Evolutionary conservation across 2,888 invertebrate species (phyloP).

Genomic region (Drosophila mimetica): DNA sequence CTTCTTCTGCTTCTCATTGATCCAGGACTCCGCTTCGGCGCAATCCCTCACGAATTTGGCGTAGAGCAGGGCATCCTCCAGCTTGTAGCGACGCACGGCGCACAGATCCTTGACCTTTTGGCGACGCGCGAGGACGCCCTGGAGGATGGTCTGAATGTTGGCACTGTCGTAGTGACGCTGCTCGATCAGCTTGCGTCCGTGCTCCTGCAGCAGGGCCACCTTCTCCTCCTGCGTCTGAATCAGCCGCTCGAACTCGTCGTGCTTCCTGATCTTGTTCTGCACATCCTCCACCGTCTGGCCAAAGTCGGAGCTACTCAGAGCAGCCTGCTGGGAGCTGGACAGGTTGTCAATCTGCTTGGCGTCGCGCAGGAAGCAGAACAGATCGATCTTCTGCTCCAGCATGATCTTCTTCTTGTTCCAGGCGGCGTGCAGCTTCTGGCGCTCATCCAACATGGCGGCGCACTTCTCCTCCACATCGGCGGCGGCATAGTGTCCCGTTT

Average conservation of each 20-base stretch:
- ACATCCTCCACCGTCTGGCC: slow-evolving; percentile 95
- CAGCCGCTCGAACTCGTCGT: slow-evolving; percentile 97
- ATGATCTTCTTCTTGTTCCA: slow-evolving; percentile 96
- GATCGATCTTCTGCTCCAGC: slow-evolving; percentile 94
- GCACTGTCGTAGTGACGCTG: slow-evolving; percentile 96
- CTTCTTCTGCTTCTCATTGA: slow-evolving; percentile 95
- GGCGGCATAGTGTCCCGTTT: slow-evolving; percentile 92
- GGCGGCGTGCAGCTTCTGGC: slow-evolving; percentile 91
- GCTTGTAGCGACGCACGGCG: slow-evolving; percentile 87
- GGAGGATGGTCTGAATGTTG: slow-evolving; percentile 90
- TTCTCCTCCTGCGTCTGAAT: slow-evolving; percentile 94
- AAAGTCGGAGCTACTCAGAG: slow-evolving; percentile 89
- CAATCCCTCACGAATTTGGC: slow-evolving; percentile 97
- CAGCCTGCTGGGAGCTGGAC: slow-evolving; percentile 94
- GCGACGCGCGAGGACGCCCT: slow-evolving; percentile 90
- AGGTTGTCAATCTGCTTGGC: slow-evolving; percentile 96
- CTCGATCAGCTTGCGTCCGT: slow-evolving; percentile 93
- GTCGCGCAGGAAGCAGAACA: slow-evolving; percentile 97
- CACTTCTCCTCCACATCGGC: slow-evolving; percentile 92
- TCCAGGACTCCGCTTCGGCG: slow-evolving; percentile 95
- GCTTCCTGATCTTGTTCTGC: slow-evolving; percentile 94
- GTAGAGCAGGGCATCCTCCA: slow-evolving; percentile 92
- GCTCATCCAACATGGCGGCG: slow-evolving; percentile 90
- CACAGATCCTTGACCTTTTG: slow-evolving; percentile 88
- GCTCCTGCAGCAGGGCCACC: slow-evolving; percentile 91